These are phyloP conservation scores for Campylomormyrus tamandua DNA, from an alignment of 2,113 vertebrate species.

Conservation along the genomic window DNA sequence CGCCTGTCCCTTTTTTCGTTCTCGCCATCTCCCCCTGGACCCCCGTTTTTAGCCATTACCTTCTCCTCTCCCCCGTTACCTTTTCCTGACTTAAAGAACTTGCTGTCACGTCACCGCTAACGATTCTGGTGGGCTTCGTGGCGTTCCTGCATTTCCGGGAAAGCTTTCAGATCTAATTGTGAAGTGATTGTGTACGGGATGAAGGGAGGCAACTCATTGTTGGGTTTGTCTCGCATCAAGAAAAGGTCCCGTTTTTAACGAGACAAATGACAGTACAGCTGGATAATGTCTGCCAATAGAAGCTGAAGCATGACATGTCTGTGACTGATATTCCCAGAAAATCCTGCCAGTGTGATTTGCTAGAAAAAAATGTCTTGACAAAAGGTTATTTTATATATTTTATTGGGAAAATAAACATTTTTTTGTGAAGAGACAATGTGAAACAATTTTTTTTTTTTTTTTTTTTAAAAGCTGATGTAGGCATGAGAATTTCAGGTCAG, in stretches of 20 bases:
- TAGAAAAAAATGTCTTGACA: background rate
- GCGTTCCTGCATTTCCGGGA: background rate
- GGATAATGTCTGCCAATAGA: background rate
- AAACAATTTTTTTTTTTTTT: background rate
- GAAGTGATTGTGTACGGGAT: background rate
- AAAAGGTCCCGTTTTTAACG: background rate
- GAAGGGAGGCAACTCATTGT: background rate
- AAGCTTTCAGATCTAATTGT: background rate
- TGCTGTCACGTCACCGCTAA: background rate
- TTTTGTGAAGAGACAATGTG: background rate
- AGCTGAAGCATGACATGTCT: background rate
- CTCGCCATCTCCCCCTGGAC: background rate
- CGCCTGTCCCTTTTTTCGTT: background rate
- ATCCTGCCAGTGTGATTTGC: background rate
- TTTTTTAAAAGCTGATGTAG: background rate
- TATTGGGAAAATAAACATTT: background rate
- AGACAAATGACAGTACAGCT: background rate
- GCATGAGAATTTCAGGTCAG: background rate
- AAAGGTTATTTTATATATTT: background rate
- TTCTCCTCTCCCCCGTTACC: background rate
- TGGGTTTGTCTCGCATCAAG: background rate
- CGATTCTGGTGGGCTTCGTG: background rate
- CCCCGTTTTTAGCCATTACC: background rate
- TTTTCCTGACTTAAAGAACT: background rate
- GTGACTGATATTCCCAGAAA: background rate